Evolutionary conservation across 1,140 invertebrate species (phyloP), one percentile per base, ranked within the genome.

Genomic region (Conus betulinus): DNA sequence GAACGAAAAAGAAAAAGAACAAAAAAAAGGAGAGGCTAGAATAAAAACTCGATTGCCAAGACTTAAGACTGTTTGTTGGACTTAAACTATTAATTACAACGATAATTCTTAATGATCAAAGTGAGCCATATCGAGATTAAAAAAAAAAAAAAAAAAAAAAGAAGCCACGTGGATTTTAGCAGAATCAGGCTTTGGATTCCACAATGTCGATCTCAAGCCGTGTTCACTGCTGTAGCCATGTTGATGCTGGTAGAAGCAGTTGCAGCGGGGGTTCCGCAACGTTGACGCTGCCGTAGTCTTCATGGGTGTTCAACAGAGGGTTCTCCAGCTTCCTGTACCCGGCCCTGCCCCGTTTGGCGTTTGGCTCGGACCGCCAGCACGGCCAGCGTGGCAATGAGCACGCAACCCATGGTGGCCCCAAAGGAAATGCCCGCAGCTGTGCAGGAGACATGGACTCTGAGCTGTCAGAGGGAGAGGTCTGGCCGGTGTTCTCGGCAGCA

Each of bases 351-450:
- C 67, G n/a, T 55, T 55, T 71, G n/a, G 15, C 76, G 57, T 20
- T 85, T 84, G 20, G 67, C 63, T 3, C 84, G 78, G 10, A 90
- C 76, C 7, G 78, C 53, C 17, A 90, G 27, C 51, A 89, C 63
- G 57, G 87, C 71, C 27, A 90, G 13, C 52, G 88, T 89, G 15
- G 88, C 74, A 7, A 90, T 25, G 27, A 74, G 52, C 23, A 89
- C 87, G 60, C 90, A 90, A 3, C 52, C 87, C 39, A 90, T 17
- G 52, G 90, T 89, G 74, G 86, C 88, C 15, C 55, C 88, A 13
- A 90, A 23, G 25, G 85, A 85, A 53, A 90, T 90, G 63, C 90
- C 90, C 27, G 88, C 90, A 1, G 88, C 90, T 3, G 86, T 88
- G 17, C 90, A 3, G 89, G 57, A 13, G 83, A 79, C 74, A 87